Base-by-base conservation (phyloP, 1,140 invertebrate species). In the Chelonus insularis region DNA sequence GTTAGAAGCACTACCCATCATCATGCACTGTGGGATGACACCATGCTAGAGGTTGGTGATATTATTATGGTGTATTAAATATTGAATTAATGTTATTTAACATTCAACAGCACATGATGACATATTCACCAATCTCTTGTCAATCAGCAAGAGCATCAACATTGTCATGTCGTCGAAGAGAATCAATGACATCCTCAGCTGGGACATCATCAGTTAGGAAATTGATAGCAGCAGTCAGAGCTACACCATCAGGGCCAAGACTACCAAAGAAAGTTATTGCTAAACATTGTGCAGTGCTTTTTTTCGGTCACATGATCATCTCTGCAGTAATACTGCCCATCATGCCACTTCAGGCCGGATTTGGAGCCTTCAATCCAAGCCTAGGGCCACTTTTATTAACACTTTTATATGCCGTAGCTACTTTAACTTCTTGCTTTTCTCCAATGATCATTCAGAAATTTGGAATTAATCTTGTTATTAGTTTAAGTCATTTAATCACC, bases 131-230 rank as follows among this genome's bases (percentile, higher is more conserved):
- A 21, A 84, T 87, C 64, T 79, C 85, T 43, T 71, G 81, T 68
- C 72, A 85, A 65, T 83, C 84, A 57, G 63, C 84, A 29, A 68
- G 84, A 66, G 79, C 84, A 60, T 65, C 84, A 56, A 61, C 74
- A 0, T 57, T 74, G 12, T 73, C 76, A 0, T 79, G 79, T 59
- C 78, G 84, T 12, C 77, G 87, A 50, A 78, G 85, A 1, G 87
- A 89, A 47, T 89, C 88, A 1, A 82, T 87, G 68, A 84, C 84
- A 4, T 89, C 87, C 2, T 88, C 88, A 1, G 86, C 88, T 6
- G 87, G 87, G 0, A 86, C 87, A 0, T 88, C 87, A 0, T 89
- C 88, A 1, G 88, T 90, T 0, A 82, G 86, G 4, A 79, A 86
- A 0, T 76, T 90, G 0, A 85, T 90, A n/a, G 83, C 86, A 0